phyloP scores from a whole-genome alignment of 2,888 invertebrate genomes.

The Danaus chrysippus region DNA sequence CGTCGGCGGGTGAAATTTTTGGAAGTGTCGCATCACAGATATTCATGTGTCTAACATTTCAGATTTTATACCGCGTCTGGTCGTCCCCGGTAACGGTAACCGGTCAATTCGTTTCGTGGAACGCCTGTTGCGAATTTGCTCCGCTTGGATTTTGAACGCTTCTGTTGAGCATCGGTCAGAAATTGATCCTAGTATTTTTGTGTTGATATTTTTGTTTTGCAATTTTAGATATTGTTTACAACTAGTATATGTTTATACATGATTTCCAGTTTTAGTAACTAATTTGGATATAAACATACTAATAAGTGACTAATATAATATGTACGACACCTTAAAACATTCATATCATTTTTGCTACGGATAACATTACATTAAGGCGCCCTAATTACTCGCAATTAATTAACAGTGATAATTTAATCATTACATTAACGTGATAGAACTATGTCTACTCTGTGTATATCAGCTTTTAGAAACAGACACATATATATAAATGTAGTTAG shows the following conservation, averaged over 20 bases:
- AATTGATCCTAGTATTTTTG: slow-evolving; percentile 6
- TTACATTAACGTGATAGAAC: no score
- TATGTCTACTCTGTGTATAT: no score
- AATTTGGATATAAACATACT: background rate
- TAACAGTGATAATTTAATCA: no score
- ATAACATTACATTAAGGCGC: no score
- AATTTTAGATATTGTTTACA: background rate
- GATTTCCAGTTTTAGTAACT: background rate
- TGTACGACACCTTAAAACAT: no score
- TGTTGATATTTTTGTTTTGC: background rate
- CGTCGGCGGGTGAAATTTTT: slow-evolving; percentile 41
- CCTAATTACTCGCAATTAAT: no score
- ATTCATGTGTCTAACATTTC: slow-evolving; percentile 35
- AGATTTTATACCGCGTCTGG: slow-evolving; percentile 34
- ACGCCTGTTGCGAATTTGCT: slow-evolving; percentile 39
- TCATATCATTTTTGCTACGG: no score
- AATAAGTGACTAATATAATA: background rate
- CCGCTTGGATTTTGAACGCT: slow-evolving; percentile 16
- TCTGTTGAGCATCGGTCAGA: slow-evolving; percentile 10
- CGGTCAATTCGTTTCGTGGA: slow-evolving; percentile 57
- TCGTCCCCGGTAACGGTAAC: slow-evolving; percentile 42
- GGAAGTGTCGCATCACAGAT: slow-evolving; percentile 36
- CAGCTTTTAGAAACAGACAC: no score
- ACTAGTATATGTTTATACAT: background rate
- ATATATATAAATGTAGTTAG: no score